phyloP scores from a whole-genome alignment of 2,888 invertebrate species.

The Itoplectis maculator region DNA sequence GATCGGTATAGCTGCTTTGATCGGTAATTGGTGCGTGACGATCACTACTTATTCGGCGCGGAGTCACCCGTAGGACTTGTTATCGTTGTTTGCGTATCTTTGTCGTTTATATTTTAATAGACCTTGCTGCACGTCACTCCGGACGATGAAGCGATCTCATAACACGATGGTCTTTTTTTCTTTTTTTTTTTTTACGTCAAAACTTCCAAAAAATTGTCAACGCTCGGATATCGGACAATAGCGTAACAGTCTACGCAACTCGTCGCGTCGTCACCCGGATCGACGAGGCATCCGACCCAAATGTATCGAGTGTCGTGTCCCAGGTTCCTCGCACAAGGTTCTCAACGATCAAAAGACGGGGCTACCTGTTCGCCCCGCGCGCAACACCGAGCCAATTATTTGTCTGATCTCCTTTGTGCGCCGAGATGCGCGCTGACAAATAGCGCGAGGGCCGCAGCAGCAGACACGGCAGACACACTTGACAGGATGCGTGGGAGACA shows the following conservation, averaged over 20 bases:
- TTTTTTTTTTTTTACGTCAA: constrained; percentile 26
- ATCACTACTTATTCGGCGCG: constrained; percentile 41
- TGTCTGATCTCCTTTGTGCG: constrained; percentile 82
- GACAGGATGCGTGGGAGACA: constrained; percentile 84
- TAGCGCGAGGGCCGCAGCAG: constrained; percentile 45
- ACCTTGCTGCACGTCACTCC: neutral
- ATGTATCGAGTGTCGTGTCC: constrained; percentile 82
- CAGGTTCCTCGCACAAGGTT: constrained; percentile 77
- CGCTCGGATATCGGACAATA: constrained; percentile 56
- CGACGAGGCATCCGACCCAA: constrained; percentile 71
- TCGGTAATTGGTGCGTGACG: constrained; percentile 61
- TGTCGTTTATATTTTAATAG: constrained; percentile 11
- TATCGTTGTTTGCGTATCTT: constrained; percentile 17
- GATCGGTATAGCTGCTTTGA: constrained; percentile 60
- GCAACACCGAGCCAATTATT: constrained; percentile 85
- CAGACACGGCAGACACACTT: constrained; percentile 83
- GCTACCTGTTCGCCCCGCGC: constrained; percentile 81
- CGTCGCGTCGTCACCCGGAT: constrained; percentile 42
- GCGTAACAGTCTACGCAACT: constrained; percentile 60
- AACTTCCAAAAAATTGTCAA: constrained; percentile 36
- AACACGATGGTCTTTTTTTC: neutral
- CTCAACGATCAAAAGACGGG: constrained; percentile 78
- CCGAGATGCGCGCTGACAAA: constrained; percentile 46
- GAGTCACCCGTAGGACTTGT: constrained; percentile 54
- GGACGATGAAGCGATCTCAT: neutral